phyloP scores from a whole-genome alignment of 1,140 invertebrate genomes.

The Cydia amplana region DNA sequence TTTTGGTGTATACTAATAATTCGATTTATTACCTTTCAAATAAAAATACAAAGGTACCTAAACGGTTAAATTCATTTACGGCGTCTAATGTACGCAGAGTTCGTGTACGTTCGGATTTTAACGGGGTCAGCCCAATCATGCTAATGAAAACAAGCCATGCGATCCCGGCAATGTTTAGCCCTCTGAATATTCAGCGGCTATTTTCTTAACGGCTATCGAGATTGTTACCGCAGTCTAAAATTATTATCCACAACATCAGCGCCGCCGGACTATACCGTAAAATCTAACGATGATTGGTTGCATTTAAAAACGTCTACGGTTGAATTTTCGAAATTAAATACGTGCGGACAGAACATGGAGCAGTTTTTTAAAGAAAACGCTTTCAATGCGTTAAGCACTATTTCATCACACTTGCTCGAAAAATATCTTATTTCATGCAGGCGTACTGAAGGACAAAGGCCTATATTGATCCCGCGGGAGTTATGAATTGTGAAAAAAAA shows the following conservation, averaged over 20 bases:
- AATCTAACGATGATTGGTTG: conserved; percentile 39
- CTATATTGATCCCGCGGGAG: too few species aligned
- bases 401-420: too few species aligned
- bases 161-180: conserved; percentile 56
- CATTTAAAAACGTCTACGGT: conserved; percentile 3
- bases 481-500: too few species aligned
- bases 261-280: conserved; percentile 35
- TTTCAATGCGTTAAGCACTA: conserved; percentile 9
- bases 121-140: conserved; percentile 71
- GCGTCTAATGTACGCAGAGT: conserved; percentile 38
- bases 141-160: conserved; percentile 72
- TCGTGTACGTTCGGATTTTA: conserved; percentile 53
- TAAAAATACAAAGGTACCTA: neutral
- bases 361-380: neutral
- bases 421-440: too few species aligned
- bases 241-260: conserved; percentile 42
- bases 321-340: conserved; percentile 22
- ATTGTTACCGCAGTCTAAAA: conserved; percentile 62
- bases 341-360: neutral
- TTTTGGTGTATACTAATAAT: too few species aligned
- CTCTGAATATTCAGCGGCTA: conserved; percentile 70
- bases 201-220: conserved; percentile 68
- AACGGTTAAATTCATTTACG: conserved; percentile 35
- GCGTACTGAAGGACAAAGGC: too few species aligned
- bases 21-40: neutral